These are phyloP conservation scores for Sycophila sp. DNA, from an alignment of 1,140 invertebrate genomes.

Conservation along the genomic window DNA sequence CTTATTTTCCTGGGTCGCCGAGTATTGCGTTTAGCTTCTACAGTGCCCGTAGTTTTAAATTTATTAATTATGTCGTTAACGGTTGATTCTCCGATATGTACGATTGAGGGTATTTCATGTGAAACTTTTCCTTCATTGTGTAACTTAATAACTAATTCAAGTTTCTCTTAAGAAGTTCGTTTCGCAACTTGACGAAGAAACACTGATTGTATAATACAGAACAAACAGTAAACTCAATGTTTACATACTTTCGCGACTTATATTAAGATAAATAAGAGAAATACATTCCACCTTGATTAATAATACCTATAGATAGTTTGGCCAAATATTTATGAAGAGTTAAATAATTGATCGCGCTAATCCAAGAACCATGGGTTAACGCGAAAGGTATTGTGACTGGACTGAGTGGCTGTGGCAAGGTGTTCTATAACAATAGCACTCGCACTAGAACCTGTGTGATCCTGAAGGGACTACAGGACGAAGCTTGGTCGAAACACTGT, in stretches of 20 bases:
- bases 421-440: too few species aligned
- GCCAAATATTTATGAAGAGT: not conserved
- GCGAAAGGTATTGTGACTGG: too few species aligned
- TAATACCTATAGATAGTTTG: not conserved
- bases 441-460: too few species aligned
- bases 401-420: too few species aligned
- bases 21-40: constrained; percentile 3
- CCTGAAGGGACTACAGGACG: too few species aligned
- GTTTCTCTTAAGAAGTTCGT: not conserved
- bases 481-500: too few species aligned
- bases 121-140: constrained; percentile 25
- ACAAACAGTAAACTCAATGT: not conserved
- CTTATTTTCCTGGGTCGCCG: constrained; percentile 26
- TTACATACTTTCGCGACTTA: not conserved
- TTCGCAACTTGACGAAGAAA: not conserved
- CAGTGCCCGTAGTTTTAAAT: not conserved
- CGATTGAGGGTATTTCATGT: constrained; percentile 17
- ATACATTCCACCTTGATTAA: not conserved
- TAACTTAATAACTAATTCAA: constrained; percentile 17
- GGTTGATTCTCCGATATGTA: constrained; percentile 29
- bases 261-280: too few species aligned
- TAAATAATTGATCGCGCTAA: too few species aligned
- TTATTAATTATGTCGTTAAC: constrained; percentile 28
- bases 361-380: too few species aligned
- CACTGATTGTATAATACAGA: not conserved